Percentiles rank a stretch among this genome's conserved stretches.
Evolutionary conservation across 2,113 vertebrate species (phyloP).

Genomic region (Galemys pyrenaicus): DNA sequence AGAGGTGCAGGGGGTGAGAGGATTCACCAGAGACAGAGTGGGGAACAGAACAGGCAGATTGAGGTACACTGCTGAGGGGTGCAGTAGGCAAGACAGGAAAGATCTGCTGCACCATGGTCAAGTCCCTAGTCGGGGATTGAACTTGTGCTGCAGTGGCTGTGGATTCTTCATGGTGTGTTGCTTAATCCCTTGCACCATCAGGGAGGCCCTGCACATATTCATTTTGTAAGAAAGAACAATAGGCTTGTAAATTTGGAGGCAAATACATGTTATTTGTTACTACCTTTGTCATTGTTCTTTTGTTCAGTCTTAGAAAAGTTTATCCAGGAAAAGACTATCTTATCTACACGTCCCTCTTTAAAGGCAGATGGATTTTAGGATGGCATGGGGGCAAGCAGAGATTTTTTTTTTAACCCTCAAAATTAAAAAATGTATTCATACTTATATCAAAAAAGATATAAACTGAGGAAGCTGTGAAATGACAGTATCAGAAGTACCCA

Average conservation of each 20-base stretch:
- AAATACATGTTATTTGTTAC: not conserved
- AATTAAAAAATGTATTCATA: too few relatives aligned
- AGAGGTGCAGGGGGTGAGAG: too few relatives aligned
- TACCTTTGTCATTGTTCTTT: constrained; percentile 1
- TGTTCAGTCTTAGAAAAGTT: constrained; percentile 8
- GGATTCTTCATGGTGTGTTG: too few relatives aligned
- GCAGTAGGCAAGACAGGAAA: too few relatives aligned
- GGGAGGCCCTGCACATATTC: not conserved
- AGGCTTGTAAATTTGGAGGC: not conserved
- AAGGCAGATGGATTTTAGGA: not conserved
- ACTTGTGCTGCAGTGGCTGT: too few relatives aligned
- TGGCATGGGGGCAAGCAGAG: not conserved
- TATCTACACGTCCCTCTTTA: not conserved
- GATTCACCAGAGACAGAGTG: too few relatives aligned
- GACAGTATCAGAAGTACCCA: not conserved
- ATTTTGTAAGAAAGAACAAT: constrained; percentile 22
- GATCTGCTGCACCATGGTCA: too few relatives aligned
- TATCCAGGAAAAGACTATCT: constrained; percentile 19
- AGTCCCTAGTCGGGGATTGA: too few relatives aligned
- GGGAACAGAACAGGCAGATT: too few relatives aligned
- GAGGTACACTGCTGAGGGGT: too few relatives aligned
- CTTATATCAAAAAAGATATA: constrained; percentile 7
- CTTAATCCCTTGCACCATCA: too few relatives aligned
- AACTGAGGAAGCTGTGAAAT: not conserved
- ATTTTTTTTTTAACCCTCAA: not conserved